Conservation (phyloP, 2,888 invertebrate species). For the Chymomyza fuscimana region DNA sequence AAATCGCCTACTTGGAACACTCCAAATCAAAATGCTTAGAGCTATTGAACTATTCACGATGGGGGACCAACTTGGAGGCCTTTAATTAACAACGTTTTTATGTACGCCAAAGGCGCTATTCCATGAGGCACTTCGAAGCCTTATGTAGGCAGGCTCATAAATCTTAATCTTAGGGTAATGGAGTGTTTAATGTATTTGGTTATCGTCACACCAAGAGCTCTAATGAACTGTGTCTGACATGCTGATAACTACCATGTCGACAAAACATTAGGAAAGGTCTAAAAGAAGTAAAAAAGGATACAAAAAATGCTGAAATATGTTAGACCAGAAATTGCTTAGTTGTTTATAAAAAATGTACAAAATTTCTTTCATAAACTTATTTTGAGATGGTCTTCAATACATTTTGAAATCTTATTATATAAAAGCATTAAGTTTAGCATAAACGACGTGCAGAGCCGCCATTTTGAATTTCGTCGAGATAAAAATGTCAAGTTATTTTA, state of each 20-base stretch:
- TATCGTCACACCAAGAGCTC: constrained; percentile 9
- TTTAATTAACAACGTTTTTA: background rate
- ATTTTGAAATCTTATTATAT: no score
- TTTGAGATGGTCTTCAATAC: no score
- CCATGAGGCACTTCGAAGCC: background rate
- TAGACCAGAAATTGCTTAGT: no score
- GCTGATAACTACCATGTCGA: background rate
- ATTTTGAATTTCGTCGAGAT: no score
- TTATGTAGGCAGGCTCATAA: background rate
- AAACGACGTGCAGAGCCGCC: no score
- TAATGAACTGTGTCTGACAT: background rate
- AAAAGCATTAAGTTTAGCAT: no score
- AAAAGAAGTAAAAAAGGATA: background rate
- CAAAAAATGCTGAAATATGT: no score
- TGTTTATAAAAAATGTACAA: no score
- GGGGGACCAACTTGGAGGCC: background rate
- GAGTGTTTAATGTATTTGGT: constrained; percentile 35
- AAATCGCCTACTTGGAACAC: background rate
- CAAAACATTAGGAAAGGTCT: background rate
- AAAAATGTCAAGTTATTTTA: no score
- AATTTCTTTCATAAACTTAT: no score
- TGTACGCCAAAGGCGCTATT: background rate
- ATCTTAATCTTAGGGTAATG: background rate
- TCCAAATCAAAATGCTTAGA: background rate
- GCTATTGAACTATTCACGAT: background rate